A percentile compares a stretch with the other conserved stretches of the same genome.
Conservation (phyloP, 2,113 vertebrate genomes). For the Leptosomus discolor region DNA sequence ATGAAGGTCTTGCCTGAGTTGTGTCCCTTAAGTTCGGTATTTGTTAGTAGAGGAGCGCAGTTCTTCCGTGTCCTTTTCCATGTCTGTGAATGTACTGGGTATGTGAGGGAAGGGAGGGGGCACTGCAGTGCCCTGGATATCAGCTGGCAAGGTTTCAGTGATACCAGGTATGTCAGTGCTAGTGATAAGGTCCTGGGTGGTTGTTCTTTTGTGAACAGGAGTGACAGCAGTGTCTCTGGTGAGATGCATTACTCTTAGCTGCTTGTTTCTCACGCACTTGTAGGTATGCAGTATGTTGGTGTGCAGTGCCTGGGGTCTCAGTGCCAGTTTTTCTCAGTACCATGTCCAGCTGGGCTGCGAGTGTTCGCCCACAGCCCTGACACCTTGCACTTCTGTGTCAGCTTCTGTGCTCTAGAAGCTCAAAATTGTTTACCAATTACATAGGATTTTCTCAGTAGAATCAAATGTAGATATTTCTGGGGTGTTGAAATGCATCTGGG, state of each 20-base stretch:
- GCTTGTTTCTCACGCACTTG: not conserved
- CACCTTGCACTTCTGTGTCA: not conserved
- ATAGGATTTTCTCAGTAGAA: not conserved
- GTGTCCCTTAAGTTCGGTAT: not conserved
- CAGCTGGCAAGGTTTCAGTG: not conserved
- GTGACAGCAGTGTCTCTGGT: not conserved
- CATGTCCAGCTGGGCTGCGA: not conserved
- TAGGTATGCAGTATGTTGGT: not conserved
- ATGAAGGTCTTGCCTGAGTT: not conserved
- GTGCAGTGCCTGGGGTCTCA: not conserved
- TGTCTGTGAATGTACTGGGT: rapidly evolving
- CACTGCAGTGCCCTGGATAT: not conserved
- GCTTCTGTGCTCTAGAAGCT: not conserved
- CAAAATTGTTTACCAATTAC: not conserved
- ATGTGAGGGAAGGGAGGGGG: not conserved
- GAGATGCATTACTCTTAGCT: not conserved
- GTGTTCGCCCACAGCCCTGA: not conserved
- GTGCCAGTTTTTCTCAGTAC: not conserved
- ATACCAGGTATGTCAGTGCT: not conserved
- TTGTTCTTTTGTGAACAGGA: not conserved
- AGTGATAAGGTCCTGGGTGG: not conserved
- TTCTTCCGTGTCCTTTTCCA: not conserved
- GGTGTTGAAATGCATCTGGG: not conserved
- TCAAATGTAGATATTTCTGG: not conserved
- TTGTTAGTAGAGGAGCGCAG: not conserved